Evolutionary conservation across 1,140 invertebrate species (phyloP).

Genomic region (Charaxes varanes): DNA sequence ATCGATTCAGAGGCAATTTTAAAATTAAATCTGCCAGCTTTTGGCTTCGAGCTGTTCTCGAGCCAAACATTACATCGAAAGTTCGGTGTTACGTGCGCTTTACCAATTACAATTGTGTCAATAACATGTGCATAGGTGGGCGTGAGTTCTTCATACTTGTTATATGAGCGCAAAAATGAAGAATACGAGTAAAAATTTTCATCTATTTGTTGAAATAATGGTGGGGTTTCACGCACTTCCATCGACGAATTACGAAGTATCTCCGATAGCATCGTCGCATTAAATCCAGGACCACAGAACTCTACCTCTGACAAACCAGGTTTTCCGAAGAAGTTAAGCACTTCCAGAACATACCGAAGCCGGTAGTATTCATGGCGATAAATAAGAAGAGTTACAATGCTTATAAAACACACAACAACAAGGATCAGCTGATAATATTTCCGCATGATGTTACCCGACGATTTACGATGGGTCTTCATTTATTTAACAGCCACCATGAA

Average conservation of each 20-base stretch:
- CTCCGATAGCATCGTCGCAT: conserved; percentile 64
- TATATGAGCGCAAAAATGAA: conserved; percentile 71
- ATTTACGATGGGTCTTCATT: conserved; percentile 58
- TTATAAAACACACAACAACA: conserved; percentile 78
- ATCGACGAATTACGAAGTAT: conserved; percentile 60
- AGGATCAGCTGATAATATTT: conserved; percentile 85
- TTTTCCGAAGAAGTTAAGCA: conserved; percentile 85
- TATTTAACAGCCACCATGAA: conserved; percentile 19
- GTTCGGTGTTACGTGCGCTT: conserved; percentile 52
- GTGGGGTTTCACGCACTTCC: conserved; percentile 62
- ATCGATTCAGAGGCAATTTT: conserved; percentile 47
- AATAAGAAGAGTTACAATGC: conserved; percentile 80
- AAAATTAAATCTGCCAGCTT: conserved; percentile 70
- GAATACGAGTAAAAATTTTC: conserved; percentile 74
- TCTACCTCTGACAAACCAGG: conserved; percentile 70
- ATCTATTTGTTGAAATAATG: conserved; percentile 68
- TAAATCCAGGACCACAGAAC: conserved; percentile 70
- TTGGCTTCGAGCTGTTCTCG: conserved; percentile 69
- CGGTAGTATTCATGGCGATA: conserved; percentile 87
- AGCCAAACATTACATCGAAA: conserved; percentile 75
- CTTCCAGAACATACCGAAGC: conserved; percentile 83
- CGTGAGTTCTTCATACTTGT: conserved; percentile 53
- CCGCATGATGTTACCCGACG: conserved; percentile 75
- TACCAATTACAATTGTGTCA: conserved; percentile 70
- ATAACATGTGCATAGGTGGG: conserved; percentile 46